Evolutionary conservation across 2,888 invertebrate genomes (phyloP).

Genomic region (Therioaphis trifolii): DNA sequence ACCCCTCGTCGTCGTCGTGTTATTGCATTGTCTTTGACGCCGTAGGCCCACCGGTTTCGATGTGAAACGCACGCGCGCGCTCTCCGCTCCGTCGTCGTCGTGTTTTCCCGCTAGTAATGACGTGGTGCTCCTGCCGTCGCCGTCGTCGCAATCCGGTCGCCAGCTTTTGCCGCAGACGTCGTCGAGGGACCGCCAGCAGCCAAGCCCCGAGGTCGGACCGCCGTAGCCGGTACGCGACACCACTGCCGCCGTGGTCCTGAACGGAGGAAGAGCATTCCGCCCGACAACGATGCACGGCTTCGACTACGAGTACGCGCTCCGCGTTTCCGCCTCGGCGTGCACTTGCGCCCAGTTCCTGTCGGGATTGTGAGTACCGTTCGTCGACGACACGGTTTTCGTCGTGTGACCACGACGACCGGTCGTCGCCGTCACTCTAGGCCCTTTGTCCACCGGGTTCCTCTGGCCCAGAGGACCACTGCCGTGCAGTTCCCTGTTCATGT

Average conservation of each 20-base stretch:
- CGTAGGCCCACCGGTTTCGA: background rate
- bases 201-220: background rate
- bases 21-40: too few relatives aligned
- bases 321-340: constrained; percentile 77
- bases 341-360: constrained; percentile 87
- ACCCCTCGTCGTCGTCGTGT: too few relatives aligned
- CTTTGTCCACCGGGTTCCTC: too few relatives aligned
- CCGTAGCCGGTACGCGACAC: background rate
- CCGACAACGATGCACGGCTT: background rate
- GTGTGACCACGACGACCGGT: too few relatives aligned
- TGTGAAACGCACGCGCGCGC: background rate
- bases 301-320: constrained; percentile 70
- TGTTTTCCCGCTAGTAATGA: constrained; percentile 12
- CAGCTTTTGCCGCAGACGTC: background rate
- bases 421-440: too few relatives aligned
- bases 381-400: too few relatives aligned
- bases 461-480: too few relatives aligned
- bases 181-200: background rate
- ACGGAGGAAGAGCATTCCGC: too few relatives aligned
- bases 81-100: background rate
- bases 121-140: constrained; percentile 7
- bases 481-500: too few relatives aligned
- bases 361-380: constrained; percentile 83
- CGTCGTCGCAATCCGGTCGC: background rate
- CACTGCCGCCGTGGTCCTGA: too few relatives aligned